phyloP scores from a whole-genome alignment of 2,113 vertebrate species.

The Dicaeum eximium region DNA sequence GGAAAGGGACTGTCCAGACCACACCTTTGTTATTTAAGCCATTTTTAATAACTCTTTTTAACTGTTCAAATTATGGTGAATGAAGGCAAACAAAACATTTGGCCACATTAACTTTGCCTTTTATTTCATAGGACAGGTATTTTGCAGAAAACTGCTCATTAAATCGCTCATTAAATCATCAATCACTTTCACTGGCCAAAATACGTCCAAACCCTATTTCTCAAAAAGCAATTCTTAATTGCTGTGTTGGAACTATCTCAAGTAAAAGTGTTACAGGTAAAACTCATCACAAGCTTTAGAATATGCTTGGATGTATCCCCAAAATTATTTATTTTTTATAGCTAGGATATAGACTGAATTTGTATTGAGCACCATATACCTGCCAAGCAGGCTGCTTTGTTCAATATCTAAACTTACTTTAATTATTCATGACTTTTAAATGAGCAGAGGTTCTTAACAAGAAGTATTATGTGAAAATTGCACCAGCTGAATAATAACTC shows the following conservation, averaged over 20 bases:
- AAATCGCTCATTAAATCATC: not conserved
- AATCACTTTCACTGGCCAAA: not conserved
- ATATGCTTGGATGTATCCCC: not conserved
- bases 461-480: not conserved
- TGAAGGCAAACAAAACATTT: not conserved
- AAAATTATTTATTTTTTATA: not conserved
- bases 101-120: not conserved
- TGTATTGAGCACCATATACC: not conserved
- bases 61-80: not conserved
- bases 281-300: not conserved
- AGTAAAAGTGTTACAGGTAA: not conserved
- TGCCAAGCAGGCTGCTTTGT: not conserved
- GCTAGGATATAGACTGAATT: not conserved
- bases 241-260: not conserved
- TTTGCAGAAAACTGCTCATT: not conserved
- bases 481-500: not conserved
- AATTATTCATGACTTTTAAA: not conserved
- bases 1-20: not conserved
- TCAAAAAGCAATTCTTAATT: not conserved
- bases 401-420: not conserved
- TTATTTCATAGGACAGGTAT: not conserved
- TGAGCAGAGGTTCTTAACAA: not conserved
- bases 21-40: not conserved
- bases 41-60: not conserved
- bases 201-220: not conserved